phyloP scores from a whole-genome alignment of 2,797 vertebrate species.

The Anabas testudineus region DNA sequence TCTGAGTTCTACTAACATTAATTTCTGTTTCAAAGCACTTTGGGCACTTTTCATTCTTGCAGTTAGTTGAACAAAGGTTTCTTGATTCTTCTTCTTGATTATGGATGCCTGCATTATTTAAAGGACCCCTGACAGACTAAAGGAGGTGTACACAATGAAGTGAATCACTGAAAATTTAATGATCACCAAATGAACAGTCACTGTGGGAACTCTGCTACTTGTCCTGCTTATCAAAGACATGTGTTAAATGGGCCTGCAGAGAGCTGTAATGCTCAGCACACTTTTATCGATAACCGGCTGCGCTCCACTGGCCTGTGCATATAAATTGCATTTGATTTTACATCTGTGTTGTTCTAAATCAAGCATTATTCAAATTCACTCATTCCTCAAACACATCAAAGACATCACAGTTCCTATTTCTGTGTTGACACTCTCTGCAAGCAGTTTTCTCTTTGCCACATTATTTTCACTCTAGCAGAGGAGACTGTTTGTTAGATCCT shows the following conservation, averaged over 20 bases:
- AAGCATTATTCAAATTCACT: conserved; percentile 1
- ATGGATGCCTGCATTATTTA: conserved; percentile 43
- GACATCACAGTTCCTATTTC: background rate
- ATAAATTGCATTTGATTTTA: conserved; percentile 10
- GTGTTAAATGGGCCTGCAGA: conserved; percentile 15
- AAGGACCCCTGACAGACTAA: conserved; percentile 21
- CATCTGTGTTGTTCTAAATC: conserved; percentile 11
- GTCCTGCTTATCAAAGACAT: conserved; percentile 16
- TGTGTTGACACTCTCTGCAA: background rate
- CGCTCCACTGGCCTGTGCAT: conserved; percentile 11
- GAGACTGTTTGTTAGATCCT: conserved; percentile 45
- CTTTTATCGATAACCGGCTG: background rate
- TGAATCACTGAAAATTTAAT: conserved; percentile 49
- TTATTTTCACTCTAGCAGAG: conserved; percentile 40
- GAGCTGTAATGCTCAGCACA: conserved; percentile 17
- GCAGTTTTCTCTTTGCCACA: background rate
- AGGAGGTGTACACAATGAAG: conserved; percentile 22
- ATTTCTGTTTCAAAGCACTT: conserved; percentile 2
- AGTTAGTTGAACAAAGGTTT: conserved; percentile 12
- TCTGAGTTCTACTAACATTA: background rate
- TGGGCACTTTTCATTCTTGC: background rate
- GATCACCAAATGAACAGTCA: conserved; percentile 25
- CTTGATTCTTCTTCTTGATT: conserved; percentile 26
- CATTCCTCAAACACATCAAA: conserved; percentile 20
- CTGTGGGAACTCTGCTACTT: background rate